Conservation (phyloP, 2,113 vertebrate genomes). For the Otus sunia region DNA sequence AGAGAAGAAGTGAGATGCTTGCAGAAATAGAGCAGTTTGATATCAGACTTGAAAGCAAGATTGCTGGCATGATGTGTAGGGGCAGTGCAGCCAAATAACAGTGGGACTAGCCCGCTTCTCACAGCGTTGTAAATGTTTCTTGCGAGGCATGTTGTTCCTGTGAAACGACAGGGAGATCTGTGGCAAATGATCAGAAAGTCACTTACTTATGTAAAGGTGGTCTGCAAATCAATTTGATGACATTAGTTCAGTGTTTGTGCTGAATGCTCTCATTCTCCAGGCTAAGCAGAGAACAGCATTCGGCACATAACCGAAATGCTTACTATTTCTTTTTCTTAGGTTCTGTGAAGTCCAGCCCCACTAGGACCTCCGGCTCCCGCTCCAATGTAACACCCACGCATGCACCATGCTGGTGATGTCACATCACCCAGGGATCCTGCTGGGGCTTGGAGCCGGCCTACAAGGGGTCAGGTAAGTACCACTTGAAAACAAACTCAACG, state of each 20-base stretch:
- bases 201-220: slow-evolving; percentile 39
- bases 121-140: neutral
- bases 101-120: neutral
- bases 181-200: neutral
- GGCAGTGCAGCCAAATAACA: neutral
- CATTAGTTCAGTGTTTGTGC: slow-evolving; percentile 25
- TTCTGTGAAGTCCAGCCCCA: slow-evolving; percentile 59
- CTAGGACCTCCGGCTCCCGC: slow-evolving; percentile 64
- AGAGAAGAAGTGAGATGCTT: neutral
- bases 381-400: slow-evolving; percentile 53
- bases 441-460: slow-evolving; percentile 70
- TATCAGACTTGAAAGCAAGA: neutral
- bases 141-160: neutral
- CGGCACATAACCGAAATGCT: slow-evolving; percentile 38
- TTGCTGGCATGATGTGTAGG: accelerated
- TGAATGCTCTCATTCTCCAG: slow-evolving; percentile 61
- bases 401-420: slow-evolving; percentile 64
- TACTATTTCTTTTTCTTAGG: slow-evolving; percentile 63
- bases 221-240: slow-evolving; percentile 69
- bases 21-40: neutral
- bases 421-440: slow-evolving; percentile 66
- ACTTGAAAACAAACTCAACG: neutral
- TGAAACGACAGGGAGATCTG: neutral
- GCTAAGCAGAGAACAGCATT: slow-evolving; percentile 37
- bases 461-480: slow-evolving; percentile 68